Evolutionary conservation across 1,140 invertebrate species (phyloP).

Genomic region (Pentalonia nigronervosa): DNA sequence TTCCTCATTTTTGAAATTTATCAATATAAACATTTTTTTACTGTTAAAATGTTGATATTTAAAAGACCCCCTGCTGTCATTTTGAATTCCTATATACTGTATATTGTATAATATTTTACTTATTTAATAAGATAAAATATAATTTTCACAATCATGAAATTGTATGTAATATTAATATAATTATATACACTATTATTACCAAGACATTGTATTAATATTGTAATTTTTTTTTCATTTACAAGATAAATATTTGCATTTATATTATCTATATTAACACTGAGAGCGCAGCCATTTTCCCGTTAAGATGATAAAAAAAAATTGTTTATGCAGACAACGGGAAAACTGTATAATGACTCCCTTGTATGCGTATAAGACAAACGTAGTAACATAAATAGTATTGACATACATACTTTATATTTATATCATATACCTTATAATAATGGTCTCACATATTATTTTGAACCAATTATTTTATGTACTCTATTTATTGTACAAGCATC

Average conservation of each 20-base stretch:
- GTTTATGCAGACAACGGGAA: neutral
- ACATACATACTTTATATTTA: neutral
- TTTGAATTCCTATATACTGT: neutral
- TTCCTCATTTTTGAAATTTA: neutral
- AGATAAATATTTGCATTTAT: neutral
- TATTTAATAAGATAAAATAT: no score
- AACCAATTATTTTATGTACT: neutral
- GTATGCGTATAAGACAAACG: neutral
- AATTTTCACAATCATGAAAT: no score
- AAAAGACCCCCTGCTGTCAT: no score
- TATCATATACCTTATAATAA: neutral
- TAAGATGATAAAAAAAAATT: neutral
- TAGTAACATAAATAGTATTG: neutral
- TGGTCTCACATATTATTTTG: neutral
- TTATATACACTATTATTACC: neutral
- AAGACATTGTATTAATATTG: neutral
- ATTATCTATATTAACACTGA: neutral
- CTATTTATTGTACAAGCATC: neutral
- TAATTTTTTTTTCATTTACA: neutral
- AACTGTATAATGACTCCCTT: neutral
- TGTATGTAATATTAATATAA: no score
- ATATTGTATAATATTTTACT: no score
- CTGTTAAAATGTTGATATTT: neutral
- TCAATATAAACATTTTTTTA: neutral
- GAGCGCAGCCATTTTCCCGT: no score